A percentile compares a stretch with the other conserved stretches of the same genome.
Conservation (phyloP, 2,888 invertebrate genomes). For the Neoaliturus tenellus region DNA sequence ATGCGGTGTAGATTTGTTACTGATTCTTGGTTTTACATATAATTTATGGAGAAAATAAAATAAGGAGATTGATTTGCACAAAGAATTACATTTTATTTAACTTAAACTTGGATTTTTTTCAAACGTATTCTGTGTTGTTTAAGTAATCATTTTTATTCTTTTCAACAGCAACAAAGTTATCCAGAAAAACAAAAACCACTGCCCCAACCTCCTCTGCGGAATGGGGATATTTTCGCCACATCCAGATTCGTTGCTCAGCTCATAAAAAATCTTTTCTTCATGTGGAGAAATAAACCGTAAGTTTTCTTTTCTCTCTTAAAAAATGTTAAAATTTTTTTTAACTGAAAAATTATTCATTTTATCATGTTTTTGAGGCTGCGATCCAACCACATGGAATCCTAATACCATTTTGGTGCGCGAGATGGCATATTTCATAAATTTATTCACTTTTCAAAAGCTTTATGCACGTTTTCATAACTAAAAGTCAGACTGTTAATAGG, state of each 20-base stretch:
- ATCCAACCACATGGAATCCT: too few relatives aligned
- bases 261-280: slow-evolving; percentile 66
- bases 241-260: slow-evolving; percentile 66
- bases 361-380: too few relatives aligned
- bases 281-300: slow-evolving; percentile 68
- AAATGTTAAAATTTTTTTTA: not conserved
- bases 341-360: too few relatives aligned
- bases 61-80: not conserved
- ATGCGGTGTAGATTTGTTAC: too few relatives aligned
- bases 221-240: slow-evolving; percentile 50
- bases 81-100: not conserved
- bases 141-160: not conserved
- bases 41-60: not conserved
- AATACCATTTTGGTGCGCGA: too few relatives aligned
- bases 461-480: too few relatives aligned
- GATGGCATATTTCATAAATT: too few relatives aligned
- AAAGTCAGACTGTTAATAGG: too few relatives aligned
- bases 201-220: slow-evolving; percentile 37
- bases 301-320: slow-evolving; percentile 47
- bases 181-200: slow-evolving; percentile 54
- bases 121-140: too few relatives aligned
- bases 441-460: too few relatives aligned
- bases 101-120: too few relatives aligned
- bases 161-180: slow-evolving; percentile 31
- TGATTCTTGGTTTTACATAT: too few relatives aligned